phyloP scores from a whole-genome alignment of 2,888 invertebrate species.

The Dolichopus griseipennis region DNA sequence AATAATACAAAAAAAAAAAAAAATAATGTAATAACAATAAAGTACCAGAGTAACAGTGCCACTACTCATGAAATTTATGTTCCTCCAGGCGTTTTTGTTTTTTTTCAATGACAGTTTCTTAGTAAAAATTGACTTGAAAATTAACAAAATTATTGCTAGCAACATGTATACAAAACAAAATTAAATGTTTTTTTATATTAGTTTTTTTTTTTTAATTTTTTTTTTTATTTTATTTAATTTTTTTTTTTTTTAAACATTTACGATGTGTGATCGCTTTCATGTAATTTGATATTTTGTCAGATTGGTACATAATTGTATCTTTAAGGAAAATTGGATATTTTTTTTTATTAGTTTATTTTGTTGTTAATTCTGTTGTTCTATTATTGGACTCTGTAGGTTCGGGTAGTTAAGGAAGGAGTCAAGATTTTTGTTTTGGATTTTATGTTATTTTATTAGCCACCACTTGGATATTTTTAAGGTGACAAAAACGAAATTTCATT shows the following conservation, averaged over 20 bases:
- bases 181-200: neutral
- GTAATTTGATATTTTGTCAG: conserved; percentile 6
- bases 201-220: neutral
- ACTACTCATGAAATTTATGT: neutral
- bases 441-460: too few species aligned
- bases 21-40: too few species aligned
- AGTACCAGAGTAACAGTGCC: neutral
- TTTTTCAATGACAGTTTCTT: neutral
- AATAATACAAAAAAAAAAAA: too few species aligned
- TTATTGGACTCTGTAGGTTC: neutral
- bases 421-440: neutral
- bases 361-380: neutral
- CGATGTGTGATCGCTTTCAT: neutral
- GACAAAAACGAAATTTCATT: too few species aligned
- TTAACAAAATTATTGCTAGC: neutral
- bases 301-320: neutral
- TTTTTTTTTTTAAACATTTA: neutral
- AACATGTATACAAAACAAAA: conserved; percentile 4
- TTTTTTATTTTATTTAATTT: neutral
- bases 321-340: neutral
- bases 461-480: too few species aligned
- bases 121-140: neutral
- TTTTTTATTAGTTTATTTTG: neutral
- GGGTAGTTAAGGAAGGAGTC: neutral
- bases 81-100: neutral